phyloP scores from a whole-genome alignment of 2,113 vertebrate species.

The Podarcis muralis region DNA sequence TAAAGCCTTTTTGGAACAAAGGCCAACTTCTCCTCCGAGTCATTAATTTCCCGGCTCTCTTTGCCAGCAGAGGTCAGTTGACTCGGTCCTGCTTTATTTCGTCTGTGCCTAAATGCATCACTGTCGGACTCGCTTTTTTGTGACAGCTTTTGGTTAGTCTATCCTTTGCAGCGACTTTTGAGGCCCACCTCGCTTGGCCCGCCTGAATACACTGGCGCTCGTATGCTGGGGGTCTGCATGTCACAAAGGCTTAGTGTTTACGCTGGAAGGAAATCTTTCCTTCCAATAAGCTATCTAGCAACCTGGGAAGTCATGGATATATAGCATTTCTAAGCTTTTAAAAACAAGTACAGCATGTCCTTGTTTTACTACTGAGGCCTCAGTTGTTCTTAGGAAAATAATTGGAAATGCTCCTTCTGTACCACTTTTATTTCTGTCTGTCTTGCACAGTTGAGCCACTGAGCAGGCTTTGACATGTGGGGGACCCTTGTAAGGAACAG shows the following conservation, averaged over 20 bases:
- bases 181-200: neutral
- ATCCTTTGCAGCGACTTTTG: neutral
- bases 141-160: neutral
- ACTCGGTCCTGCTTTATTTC: neutral
- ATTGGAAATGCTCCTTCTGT: constrained; percentile 27
- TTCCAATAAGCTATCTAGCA: neutral
- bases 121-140: neutral
- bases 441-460: constrained; percentile 27
- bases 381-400: neutral
- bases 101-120: rapidly evolving
- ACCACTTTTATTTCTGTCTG: constrained; percentile 18
- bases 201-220: neutral
- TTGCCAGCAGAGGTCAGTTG: constrained; percentile 2
- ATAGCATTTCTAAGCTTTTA: neutral
- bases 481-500: neutral
- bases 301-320: neutral
- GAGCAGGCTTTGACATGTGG: neutral
- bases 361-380: neutral
- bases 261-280: neutral
- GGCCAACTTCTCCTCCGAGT: neutral
- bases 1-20: constrained; percentile 28
- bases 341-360: neutral
- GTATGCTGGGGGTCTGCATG: neutral
- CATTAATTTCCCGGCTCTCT: neutral
- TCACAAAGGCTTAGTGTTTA: neutral